A percentile compares a stretch with the other conserved stretches of the same genome.
phyloP scores from a whole-genome alignment of 2,797 vertebrate species.

The Squalus acanthias region DNA sequence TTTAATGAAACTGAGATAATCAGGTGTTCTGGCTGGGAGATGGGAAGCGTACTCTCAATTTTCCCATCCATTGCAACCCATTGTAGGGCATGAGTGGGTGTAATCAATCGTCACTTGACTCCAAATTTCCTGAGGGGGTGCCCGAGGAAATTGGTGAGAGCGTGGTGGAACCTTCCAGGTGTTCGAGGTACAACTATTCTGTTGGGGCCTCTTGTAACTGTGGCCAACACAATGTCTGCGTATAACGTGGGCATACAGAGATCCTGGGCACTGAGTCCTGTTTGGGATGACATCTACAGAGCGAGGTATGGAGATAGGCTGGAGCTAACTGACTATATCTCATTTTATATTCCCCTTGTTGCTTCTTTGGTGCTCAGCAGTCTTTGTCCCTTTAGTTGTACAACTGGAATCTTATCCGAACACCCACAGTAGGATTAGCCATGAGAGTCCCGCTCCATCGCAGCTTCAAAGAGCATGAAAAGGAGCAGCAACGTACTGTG shows the following conservation, averaged over 20 bases:
- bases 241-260: background rate
- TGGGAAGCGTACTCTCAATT: too few relatives aligned
- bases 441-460: too few relatives aligned
- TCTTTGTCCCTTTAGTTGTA: background rate
- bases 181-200: background rate
- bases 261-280: background rate
- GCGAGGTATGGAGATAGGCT: too few relatives aligned
- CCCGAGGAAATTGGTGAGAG: background rate
- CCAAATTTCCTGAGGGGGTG: background rate
- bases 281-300: background rate
- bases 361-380: background rate
- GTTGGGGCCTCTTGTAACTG: too few relatives aligned
- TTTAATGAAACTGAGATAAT: too few relatives aligned
- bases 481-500: background rate
- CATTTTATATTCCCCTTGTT: background rate
- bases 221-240: background rate
- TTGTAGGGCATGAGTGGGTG: too few relatives aligned
- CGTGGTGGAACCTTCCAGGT: background rate
- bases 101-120: too few relatives aligned
- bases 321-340: background rate
- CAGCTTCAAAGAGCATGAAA: too few relatives aligned
- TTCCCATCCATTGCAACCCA: too few relatives aligned
- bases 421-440: background rate
- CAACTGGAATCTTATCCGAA: background rate
- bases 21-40: too few relatives aligned